A percentile compares a stretch with the other conserved stretches of the same genome.
These are phyloP conservation scores for Drosophila niveifrons DNA, from an alignment of 2,888 invertebrate species.

Conservation along the genomic window DNA sequence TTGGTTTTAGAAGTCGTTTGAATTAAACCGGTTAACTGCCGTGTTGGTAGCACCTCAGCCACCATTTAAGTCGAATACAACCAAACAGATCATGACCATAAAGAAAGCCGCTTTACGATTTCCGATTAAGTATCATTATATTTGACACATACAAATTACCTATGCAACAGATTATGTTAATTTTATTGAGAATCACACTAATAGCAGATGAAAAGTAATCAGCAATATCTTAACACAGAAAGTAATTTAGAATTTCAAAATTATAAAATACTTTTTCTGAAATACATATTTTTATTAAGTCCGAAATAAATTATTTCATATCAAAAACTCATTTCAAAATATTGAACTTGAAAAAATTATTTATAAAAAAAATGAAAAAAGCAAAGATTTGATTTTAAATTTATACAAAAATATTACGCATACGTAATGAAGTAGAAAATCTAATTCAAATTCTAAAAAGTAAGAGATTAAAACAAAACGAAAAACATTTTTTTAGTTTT, in stretches of 20 bases:
- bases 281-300: too few species aligned
- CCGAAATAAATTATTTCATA: too few species aligned
- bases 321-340: too few species aligned
- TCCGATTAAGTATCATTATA: constrained; percentile 24
- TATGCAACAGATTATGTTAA: neutral
- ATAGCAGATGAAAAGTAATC: neutral
- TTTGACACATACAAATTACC: constrained; percentile 25
- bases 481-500: neutral
- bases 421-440: too few species aligned
- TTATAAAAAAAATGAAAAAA: too few species aligned
- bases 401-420: too few species aligned
- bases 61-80: constrained; percentile 32
- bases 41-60: constrained; percentile 16
- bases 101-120: constrained; percentile 21
- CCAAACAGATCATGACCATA: constrained; percentile 26
- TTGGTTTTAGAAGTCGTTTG: constrained; percentile 65
- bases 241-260: neutral
- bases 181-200: neutral
- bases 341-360: too few species aligned
- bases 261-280: neutral
- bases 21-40: constrained; percentile 62
- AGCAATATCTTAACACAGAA: neutral
- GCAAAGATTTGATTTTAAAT: too few species aligned
- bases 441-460: too few species aligned
- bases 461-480: neutral